A percentile compares a stretch with the other conserved stretches of the same genome.
These are phyloP conservation scores for Sebastes flavidus DNA, from an alignment of 2,797 vertebrate species.

Conservation along the genomic window DNA sequence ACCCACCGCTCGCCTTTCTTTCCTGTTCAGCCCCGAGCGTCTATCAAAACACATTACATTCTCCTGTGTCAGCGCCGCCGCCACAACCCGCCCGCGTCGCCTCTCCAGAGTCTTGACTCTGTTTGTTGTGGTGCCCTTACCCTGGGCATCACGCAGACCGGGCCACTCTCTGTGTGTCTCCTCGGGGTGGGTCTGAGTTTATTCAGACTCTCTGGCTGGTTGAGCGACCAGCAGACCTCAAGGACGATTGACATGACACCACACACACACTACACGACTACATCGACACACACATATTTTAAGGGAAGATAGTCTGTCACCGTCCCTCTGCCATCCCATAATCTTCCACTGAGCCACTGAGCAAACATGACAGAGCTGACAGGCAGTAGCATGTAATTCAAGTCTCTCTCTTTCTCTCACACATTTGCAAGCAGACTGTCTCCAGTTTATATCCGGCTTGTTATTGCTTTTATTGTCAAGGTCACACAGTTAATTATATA, in stretches of 20 bases:
- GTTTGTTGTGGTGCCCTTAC: conserved; percentile 32
- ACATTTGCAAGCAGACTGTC: neutral
- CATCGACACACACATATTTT: neutral
- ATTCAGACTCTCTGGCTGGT: conserved; percentile 9
- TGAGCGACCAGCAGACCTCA: conserved; percentile 5
- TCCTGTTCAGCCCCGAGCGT: conserved; percentile 17
- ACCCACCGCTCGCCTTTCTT: conserved; percentile 6
- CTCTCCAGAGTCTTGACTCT: neutral
- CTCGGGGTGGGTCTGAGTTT: neutral
- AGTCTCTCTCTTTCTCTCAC: neutral
- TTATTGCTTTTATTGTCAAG: neutral
- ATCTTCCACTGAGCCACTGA: conserved; percentile 21
- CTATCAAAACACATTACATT: conserved; percentile 57
- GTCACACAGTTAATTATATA: neutral
- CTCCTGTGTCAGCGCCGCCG: conserved; percentile 17
- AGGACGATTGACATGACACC: neutral
- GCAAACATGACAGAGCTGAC: conserved; percentile 39
- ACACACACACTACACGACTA: neutral
- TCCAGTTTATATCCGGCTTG: neutral
- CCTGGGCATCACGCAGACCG: neutral
- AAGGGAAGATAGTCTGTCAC: neutral
- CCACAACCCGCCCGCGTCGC: neutral
- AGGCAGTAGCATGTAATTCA: neutral
- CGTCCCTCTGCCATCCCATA: neutral
- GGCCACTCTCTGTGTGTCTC: neutral